Base-by-base conservation (phyloP, 2,888 invertebrate species). In the Euplexia lucipara region DNA sequence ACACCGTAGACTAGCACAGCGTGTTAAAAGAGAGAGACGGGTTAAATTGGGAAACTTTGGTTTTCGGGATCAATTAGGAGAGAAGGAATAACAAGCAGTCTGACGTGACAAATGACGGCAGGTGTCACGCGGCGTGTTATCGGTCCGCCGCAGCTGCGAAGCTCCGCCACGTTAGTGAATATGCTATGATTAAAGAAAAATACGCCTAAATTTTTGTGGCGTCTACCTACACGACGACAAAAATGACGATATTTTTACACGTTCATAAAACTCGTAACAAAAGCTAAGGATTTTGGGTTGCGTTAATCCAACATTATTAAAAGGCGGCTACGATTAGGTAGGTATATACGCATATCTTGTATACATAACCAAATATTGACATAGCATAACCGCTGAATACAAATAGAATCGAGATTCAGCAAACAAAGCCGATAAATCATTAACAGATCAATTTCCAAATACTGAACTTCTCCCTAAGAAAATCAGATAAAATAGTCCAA, bases 71-170 rank as follows among this genome's bases (percentile, higher is more conserved):
- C 78, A 75, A 75, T 75, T 78, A 76, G 54, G 65, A 62, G 54
- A 47, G 59, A 69, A 67, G 32, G 32, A 64, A 62, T 69, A 66
- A 67, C 64, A 74, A 62, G 75, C 51, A 64, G 49, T 65, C 48
- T 63, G 73, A 71, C 66, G 42, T 76, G 76, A 70, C 64, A 67
- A 77, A 80, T 74, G 64, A 74, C 47, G 59, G 63, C 66, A 78
- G 68, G 81, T 79, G 69, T 64, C 73, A 77, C 52, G 51, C 48
- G 16, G 41, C 65, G 72, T 72, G 74, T 81, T 86, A 85, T 85
- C 83, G 78, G 76, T 60, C 57, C 39, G 74, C 68, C 83, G 75
- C 88, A 88, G 87, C 82, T 84, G 80, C 39, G 67, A 32, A 56
- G 56, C 54, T 45, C 39, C 34, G 10, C 57, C 32, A 22, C 34